Percentiles rank a stretch among this genome's conserved stretches.
Evolutionary conservation across 2,888 invertebrate species (phyloP).

Genomic region (Dicranocentrus wangi): DNA sequence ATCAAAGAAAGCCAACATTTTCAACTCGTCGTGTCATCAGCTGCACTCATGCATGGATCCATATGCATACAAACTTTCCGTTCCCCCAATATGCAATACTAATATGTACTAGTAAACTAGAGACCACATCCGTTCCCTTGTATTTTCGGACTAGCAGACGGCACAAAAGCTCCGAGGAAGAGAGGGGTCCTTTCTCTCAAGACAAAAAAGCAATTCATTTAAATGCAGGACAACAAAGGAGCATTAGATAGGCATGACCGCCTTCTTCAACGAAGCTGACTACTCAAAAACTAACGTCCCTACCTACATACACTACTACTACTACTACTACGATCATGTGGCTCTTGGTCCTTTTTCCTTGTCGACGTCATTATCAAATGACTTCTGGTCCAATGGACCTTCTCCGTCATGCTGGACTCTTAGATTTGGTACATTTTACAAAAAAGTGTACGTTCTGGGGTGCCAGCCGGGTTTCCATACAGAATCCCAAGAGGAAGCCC

Average conservation of each 20-base stretch:
- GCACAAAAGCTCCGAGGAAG: neutral
- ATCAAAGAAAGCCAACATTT: neutral
- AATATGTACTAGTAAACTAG: no score
- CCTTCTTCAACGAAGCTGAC: conserved; percentile 18
- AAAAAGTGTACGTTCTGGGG: no score
- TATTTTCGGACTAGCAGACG: no score
- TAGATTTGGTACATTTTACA: no score
- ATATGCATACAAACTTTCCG: no score
- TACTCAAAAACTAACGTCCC: neutral
- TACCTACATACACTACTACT: no score
- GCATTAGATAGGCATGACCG: conserved; percentile 54
- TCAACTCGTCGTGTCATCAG: conserved; percentile 3
- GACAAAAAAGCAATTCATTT: conserved; percentile 45
- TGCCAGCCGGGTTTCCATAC: no score
- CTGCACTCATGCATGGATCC: conserved; percentile 4
- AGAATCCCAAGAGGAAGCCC: neutral
- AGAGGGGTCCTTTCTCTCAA: neutral
- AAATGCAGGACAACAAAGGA: conserved; percentile 51
- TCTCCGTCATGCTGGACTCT: neutral
- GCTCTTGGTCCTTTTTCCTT: conserved; percentile 39
- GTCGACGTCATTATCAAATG: conserved; percentile 58
- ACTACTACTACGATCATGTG: conserved; percentile 20
- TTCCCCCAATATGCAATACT: no score
- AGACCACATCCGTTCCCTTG: no score
- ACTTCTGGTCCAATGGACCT: conserved; percentile 51